phyloP scores from a whole-genome alignment of 2,797 vertebrate genomes.

The Bradypodion pumilum region DNA sequence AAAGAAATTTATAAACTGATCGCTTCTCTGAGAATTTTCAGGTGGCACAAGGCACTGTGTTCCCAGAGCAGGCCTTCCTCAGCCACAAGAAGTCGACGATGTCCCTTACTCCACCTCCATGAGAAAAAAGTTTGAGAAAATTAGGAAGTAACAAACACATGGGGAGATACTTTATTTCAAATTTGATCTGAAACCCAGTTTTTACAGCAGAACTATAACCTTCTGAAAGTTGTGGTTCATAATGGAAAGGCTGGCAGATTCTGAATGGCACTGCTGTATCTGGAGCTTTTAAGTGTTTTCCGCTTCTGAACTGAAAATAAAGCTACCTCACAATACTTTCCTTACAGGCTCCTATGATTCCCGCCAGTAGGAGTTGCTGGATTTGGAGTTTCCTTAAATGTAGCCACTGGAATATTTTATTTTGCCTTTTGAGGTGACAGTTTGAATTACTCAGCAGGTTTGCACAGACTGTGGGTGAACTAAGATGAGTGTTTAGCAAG shows the following conservation, averaged over 20 bases:
- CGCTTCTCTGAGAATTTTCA: too few species aligned
- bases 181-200: conserved; percentile 64
- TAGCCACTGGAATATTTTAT: conserved; percentile 54
- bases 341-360: conserved; percentile 53
- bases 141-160: neutral
- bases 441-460: conserved; percentile 6
- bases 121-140: neutral
- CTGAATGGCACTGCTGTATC: conserved; percentile 62
- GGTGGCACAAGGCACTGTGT: too few species aligned
- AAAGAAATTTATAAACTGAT: too few species aligned
- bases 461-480: neutral
- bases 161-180: conserved; percentile 47
- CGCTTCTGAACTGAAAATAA: conserved; percentile 67
- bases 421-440: conserved; percentile 57
- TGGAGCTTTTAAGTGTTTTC: conserved; percentile 65
- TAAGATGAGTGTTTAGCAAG: neutral
- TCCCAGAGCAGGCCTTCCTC: too few species aligned
- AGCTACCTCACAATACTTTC: conserved; percentile 68
- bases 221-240: conserved; percentile 69
- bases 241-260: conserved; percentile 73
- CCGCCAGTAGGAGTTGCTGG: conserved; percentile 58
- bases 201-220: conserved; percentile 68
- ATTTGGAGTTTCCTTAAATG: conserved; percentile 55
- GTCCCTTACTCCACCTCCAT: too few species aligned
- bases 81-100: too few species aligned